Base-by-base conservation (phyloP, 2,113 vertebrate species). In the Peromyscus californicus region DNA sequence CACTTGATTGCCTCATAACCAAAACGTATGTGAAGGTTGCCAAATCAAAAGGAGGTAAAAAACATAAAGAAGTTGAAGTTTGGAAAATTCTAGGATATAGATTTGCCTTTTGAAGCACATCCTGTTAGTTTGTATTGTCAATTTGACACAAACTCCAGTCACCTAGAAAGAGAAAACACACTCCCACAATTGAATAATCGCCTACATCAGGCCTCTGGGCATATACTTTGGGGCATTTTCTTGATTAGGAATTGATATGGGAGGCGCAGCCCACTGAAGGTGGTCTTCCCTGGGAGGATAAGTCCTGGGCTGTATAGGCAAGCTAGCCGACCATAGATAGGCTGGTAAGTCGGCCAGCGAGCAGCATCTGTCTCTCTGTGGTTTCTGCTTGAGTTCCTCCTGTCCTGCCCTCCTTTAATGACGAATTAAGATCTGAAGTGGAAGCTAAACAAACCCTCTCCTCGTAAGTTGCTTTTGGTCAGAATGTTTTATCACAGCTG, bases 21-120 rank as follows among this genome's bases (percentile, higher is more conserved):
- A 87, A 92, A 96, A 78, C 65, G 70, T 79, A 5, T 84, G 19
- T 82, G 70, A 93, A 92, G 48, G 70, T 94, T 57, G 29, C 74
- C 57, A 93, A 76, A 97, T 63, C 4, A 16, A 45, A 95, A 97
- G 95, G 59, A 51, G 45, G 80, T 72, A 82, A 90, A 90, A 96
- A 22, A 91, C 88, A 94, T 75, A 39, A 97, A 96, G 61, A 97
- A 97, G 84, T 96, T 72, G 48, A 91, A 19, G 69, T 69, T 90
- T 96, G 45, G 29, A 80, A 80, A 89, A 82, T 93, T 89, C 45
- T 95, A 80, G 91, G 91, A n/a, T 89, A 84, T 80, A 36, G 31
- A 86, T 94, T 36, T 15, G 16, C 84, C 84, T 48, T 82, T 97
- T 70, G 17, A 72, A 79, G 54, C 21, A n/a, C 39, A 22, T 39